phyloP scores from a whole-genome alignment of 2,113 vertebrate species.

The Spheniscus mendiculus region DNA sequence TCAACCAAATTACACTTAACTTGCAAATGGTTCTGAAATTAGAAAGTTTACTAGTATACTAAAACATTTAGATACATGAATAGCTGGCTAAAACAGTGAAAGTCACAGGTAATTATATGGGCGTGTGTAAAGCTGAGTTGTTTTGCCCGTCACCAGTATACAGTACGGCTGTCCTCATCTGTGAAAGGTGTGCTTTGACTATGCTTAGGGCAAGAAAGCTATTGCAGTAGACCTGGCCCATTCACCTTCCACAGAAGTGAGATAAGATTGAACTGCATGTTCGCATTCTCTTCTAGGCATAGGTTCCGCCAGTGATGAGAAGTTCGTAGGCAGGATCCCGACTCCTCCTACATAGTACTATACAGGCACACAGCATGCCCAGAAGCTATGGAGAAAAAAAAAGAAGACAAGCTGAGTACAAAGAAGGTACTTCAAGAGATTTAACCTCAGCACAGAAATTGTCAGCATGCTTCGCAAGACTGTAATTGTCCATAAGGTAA shows the following conservation, averaged over 20 bases:
- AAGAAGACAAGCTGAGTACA: constrained; percentile 36
- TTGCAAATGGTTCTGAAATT: constrained; percentile 55
- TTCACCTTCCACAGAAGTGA: constrained; percentile 50
- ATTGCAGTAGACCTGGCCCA: constrained; percentile 41
- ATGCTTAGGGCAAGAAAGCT: constrained; percentile 70
- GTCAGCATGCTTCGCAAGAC: not conserved
- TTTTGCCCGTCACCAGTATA: constrained; percentile 77
- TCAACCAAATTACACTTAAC: constrained; percentile 28
- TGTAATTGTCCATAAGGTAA: not conserved
- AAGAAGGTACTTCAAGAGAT: not conserved
- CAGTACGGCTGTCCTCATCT: constrained; percentile 58
- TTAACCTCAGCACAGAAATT: not conserved
- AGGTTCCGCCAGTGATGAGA: constrained; percentile 88
- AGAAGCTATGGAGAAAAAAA: constrained; percentile 80
- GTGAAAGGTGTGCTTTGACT: constrained; percentile 76
- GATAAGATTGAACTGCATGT: constrained; percentile 44
- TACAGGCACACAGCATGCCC: constrained; percentile 92
- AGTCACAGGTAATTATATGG: constrained; percentile 44
- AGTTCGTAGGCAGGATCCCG: constrained; percentile 92
- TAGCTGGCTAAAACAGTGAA: constrained; percentile 51
- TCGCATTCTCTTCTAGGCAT: constrained; percentile 75
- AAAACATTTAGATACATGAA: constrained; percentile 62
- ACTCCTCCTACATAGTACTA: constrained; percentile 89
- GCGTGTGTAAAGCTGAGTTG: constrained; percentile 56
- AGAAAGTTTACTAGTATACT: constrained; percentile 48